These are phyloP conservation scores for Muscicapa comitata DNA, from an alignment of 2,797 vertebrate species.

Conservation along the genomic window DNA sequence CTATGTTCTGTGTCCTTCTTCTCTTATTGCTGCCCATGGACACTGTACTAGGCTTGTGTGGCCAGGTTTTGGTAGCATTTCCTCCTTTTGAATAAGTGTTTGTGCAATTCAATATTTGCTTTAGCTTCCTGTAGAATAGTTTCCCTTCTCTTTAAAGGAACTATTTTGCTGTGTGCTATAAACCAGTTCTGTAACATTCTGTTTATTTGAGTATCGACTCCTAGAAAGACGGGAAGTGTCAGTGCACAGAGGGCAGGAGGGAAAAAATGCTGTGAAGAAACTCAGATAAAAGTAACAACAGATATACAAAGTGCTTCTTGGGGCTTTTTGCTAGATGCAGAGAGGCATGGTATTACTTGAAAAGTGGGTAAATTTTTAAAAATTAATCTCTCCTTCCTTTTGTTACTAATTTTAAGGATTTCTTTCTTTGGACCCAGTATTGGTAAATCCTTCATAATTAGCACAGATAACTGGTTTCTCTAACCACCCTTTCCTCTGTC, in stretches of 20 bases:
- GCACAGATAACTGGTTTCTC: neutral
- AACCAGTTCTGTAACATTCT: conserved; percentile 42
- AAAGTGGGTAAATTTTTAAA: accelerated
- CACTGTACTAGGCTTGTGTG: neutral
- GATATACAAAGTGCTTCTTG: neutral
- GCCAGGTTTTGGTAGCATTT: conserved; percentile 1
- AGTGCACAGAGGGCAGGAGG: neutral
- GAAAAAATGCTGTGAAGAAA: neutral
- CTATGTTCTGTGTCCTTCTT: neutral
- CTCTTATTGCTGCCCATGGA: neutral
- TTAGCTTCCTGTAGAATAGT: conserved; percentile 4
- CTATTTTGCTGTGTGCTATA: neutral
- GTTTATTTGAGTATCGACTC: neutral
- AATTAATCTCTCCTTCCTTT: neutral
- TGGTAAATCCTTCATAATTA: neutral
- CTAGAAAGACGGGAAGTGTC: neutral
- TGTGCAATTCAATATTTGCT: conserved; percentile 2
- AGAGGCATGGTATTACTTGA: neutral
- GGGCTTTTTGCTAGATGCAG: neutral
- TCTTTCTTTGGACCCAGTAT: neutral
- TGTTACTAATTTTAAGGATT: neutral
- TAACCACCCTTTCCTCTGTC: neutral
- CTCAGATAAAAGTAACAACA: neutral
- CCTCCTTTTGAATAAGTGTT: conserved; percentile 4
- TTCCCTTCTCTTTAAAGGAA: conserved; percentile 2